phyloP scores from a whole-genome alignment of 2,797 vertebrate genomes.

The Tinamus major region DNA sequence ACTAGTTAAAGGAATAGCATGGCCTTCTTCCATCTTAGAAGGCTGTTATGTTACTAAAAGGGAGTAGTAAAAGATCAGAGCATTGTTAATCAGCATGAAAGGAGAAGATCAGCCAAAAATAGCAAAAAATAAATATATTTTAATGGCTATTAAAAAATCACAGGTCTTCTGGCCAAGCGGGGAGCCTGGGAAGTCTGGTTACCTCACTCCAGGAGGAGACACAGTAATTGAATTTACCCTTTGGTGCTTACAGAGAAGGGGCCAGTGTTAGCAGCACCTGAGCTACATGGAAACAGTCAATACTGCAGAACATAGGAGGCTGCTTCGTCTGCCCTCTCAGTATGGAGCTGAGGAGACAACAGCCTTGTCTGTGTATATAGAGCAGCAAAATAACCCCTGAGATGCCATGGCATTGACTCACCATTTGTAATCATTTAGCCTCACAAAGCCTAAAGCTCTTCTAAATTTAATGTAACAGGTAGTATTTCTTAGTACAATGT shows the following conservation, averaged over 20 bases:
- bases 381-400: background rate
- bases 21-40: constrained; percentile 61
- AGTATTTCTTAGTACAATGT: constrained; percentile 3
- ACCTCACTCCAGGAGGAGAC: constrained; percentile 36
- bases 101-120: constrained; percentile 55
- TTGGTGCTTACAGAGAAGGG: background rate
- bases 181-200: constrained; percentile 50
- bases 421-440: background rate
- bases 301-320: background rate
- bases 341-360: background rate
- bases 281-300: background rate
- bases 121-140: constrained; percentile 57
- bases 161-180: constrained; percentile 49
- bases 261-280: constrained; percentile 14
- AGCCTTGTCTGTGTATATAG: background rate
- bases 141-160: constrained; percentile 53
- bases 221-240: background rate
- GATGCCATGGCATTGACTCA: background rate
- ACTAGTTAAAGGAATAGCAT: constrained; percentile 43
- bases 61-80: constrained; percentile 64
- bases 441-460: background rate
- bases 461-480: background rate
- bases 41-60: constrained; percentile 49
- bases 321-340: background rate
- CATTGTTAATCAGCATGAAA: constrained; percentile 67